A percentile compares a stretch with the other conserved stretches of the same genome.
These are phyloP conservation scores for Zaprionus nigranus DNA, from an alignment of 1,140 invertebrate genomes.

Conservation along the genomic window DNA sequence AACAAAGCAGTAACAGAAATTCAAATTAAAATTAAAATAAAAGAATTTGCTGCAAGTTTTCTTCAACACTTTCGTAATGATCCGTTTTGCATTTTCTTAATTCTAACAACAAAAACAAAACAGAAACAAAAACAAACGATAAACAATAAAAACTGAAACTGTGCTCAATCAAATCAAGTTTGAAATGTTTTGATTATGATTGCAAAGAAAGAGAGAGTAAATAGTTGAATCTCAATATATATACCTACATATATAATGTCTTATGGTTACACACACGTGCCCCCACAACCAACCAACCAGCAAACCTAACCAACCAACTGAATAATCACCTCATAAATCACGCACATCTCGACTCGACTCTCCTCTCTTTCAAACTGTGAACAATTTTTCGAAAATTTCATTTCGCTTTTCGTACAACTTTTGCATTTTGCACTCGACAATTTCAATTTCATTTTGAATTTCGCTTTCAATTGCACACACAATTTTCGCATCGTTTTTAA, in stretches of 20 bases:
- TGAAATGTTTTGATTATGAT: conserved; percentile 31
- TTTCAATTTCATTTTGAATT: conserved; percentile 9
- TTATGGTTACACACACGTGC: conserved; percentile 84
- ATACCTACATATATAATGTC: conserved; percentile 70
- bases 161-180: conserved; percentile 54
- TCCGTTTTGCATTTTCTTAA: conserved; percentile 74
- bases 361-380: conserved; percentile 28
- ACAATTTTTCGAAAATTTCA: conserved; percentile 52
- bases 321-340: conserved; percentile 15
- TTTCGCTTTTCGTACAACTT: conserved; percentile 61
- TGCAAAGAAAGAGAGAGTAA: conserved; percentile 30
- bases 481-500: conserved; percentile 61
- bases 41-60: conserved; percentile 49
- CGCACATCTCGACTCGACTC: conserved; percentile 3
- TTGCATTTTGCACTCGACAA: conserved; percentile 28
- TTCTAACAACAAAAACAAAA: conserved; percentile 37
- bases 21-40: conserved; percentile 13
- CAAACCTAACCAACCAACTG: conserved; percentile 8
- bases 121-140: conserved; percentile 20
- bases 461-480: conserved; percentile 48
- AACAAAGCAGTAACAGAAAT: conserved; percentile 7
- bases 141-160: conserved; percentile 35
- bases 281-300: conserved; percentile 45
- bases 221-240: conserved; percentile 29
- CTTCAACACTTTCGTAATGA: conserved; percentile 42